Evolutionary conservation across 2,888 invertebrate species (phyloP).

Genomic region (Notocelia uddmanniana): DNA sequence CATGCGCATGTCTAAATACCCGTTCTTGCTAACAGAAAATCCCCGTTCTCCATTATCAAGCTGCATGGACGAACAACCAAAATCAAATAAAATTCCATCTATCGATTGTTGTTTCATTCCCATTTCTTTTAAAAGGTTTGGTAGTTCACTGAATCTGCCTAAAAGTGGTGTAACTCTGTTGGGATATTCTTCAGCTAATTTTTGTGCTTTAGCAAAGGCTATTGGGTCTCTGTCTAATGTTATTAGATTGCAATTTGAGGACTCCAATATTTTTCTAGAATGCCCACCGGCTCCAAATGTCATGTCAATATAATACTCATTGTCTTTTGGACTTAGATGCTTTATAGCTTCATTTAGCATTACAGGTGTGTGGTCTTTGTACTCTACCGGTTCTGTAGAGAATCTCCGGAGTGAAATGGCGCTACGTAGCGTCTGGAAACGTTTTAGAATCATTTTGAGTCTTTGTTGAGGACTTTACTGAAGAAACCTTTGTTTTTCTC

Average conservation of each 20-base stretch:
- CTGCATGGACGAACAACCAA: conserved; percentile 98
- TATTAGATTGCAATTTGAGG: conserved; percentile 88
- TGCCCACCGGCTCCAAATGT: conserved; percentile 99
- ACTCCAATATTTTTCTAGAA: conserved; percentile 89
- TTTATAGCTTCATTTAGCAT: conserved; percentile 90
- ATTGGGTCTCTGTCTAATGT: conserved; percentile 96
- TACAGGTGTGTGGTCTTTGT: conserved; percentile 89
- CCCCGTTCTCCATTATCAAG: conserved; percentile 93
- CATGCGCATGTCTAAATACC: conserved; percentile 98
- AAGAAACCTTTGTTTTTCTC: conserved; percentile 87
- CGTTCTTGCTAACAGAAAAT: conserved; percentile 94
- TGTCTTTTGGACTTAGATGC: conserved; percentile 87
- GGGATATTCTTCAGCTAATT: conserved; percentile 88
- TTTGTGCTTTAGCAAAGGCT: conserved; percentile 89
- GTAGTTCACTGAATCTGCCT: conserved; percentile 95
- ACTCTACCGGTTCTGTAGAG: conserved; percentile 60
- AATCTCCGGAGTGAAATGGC: conserved; percentile 54
- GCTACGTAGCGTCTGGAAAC: conserved; percentile 51
- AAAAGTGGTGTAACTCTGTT: conserved; percentile 91
- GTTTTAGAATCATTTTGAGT: conserved; percentile 68
- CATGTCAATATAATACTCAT: conserved; percentile 94
- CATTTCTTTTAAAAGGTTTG: conserved; percentile 86
- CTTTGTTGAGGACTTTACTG: conserved; percentile 74
- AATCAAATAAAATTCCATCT: conserved; percentile 96
- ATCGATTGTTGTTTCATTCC: conserved; percentile 88